Evolutionary conservation across 2,113 vertebrate species (phyloP), one percentile per base, ranked within the genome.

Genomic region (Himantopus leucocephalus): DNA sequence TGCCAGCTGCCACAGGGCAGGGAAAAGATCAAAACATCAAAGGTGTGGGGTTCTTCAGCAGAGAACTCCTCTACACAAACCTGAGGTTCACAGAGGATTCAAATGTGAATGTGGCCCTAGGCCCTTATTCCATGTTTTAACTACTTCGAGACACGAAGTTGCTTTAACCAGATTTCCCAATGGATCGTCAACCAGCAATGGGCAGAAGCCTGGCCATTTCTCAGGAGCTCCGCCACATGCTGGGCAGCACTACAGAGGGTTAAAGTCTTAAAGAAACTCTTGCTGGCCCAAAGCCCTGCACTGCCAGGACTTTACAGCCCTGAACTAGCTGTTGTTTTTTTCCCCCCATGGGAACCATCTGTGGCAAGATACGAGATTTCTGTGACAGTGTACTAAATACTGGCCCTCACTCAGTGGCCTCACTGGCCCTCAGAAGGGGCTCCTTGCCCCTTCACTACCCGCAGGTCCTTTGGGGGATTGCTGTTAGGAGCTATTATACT

Each of bases 1-100:
- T 68, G 43, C 6, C 58, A 67, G 43, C 12, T 91, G 52, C 17
- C 53, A 67, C 20, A 59, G 34, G 26, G 34, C 48, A 84, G 30
- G 37, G 14, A 55, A 53, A 39, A 64, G 43, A 50, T 41, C 43
- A 83, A 4, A 0, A 0, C 22, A 30, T 19, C 35, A 74, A 75
- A 60, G 32, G 8, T 4, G 11, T 16, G 3, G 12, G 20, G 26
- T 10, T 83, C 9, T 59, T 83, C 41, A 48, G 24, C 47, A 48
- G 45, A 62, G 19, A 88, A 39, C 5, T 30, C 8, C 18, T 21
- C 34, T 58, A 43, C 29, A 62, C 13, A 66, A 60, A 43, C 32
- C 27, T 24, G 32, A 77, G 16, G 14, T 19, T 55, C 47, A 32
- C 8, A 37, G 21, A 62, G 7, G 10, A 63, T 47, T 78, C 23